Conservation (phyloP, 1,140 invertebrate genomes). For the Oscheius sp. region DNA sequence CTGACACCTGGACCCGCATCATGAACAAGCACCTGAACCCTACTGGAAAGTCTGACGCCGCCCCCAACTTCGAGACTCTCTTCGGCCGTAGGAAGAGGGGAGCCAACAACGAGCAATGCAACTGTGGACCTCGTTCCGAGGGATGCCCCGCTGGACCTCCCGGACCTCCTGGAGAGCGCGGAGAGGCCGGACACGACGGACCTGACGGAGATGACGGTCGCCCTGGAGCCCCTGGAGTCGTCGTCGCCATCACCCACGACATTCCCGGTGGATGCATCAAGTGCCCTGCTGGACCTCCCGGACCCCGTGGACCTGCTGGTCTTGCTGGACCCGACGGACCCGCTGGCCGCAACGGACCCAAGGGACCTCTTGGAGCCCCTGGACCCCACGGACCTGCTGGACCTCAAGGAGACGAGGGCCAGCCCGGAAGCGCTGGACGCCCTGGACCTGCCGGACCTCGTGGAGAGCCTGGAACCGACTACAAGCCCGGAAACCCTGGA, state of each 20-base stretch:
- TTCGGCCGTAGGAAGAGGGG: slow-evolving; percentile 30
- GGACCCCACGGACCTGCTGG: slow-evolving; percentile 30
- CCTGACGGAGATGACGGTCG: slow-evolving; percentile 32
- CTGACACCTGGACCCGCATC: slow-evolving; percentile 31
- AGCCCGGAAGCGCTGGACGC: slow-evolving; percentile 24
- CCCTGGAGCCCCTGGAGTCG: slow-evolving; percentile 34
- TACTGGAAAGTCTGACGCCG: slow-evolving; percentile 15
- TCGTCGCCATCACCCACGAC: slow-evolving; percentile 29
- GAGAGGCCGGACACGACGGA: slow-evolving; percentile 28
- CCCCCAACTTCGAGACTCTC: slow-evolving; percentile 29
- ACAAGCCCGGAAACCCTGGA: slow-evolving; percentile 25
- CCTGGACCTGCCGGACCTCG: slow-evolving; percentile 34
- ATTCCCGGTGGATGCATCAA: slow-evolving; percentile 34
- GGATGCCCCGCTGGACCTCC: slow-evolving; percentile 39
- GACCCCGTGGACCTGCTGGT: slow-evolving; percentile 31
- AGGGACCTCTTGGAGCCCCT: slow-evolving; percentile 26
- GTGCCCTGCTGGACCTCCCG: slow-evolving; percentile 33
- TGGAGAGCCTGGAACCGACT: slow-evolving; percentile 33
- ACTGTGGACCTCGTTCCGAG: slow-evolving; percentile 31
- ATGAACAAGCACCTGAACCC: slow-evolving; percentile 31
- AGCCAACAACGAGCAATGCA: slow-evolving; percentile 18
- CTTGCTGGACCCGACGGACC: slow-evolving; percentile 26
- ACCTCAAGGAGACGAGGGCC: slow-evolving; percentile 24
- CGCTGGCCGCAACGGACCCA: slow-evolving; percentile 24
- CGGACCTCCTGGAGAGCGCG: slow-evolving; percentile 39